These are phyloP conservation scores for Lasioglossum pauxillum DNA, from an alignment of 2,888 invertebrate genomes.

Conservation along the genomic window DNA sequence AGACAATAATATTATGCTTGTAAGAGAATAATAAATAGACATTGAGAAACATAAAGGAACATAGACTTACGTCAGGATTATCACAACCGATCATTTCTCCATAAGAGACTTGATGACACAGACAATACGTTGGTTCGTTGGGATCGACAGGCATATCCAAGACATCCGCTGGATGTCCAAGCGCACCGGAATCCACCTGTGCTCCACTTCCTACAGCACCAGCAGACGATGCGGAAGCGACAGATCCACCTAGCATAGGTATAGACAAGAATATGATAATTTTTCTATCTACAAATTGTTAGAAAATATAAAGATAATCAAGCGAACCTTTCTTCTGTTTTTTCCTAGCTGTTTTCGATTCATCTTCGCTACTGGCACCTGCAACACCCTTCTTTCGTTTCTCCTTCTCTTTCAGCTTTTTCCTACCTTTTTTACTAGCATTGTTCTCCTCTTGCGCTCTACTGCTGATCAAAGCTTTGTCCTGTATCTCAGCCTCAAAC, in stretches of 20 bases:
- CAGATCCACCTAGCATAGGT: constrained; percentile 72
- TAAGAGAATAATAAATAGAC: constrained; percentile 16
- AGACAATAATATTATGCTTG: constrained; percentile 46
- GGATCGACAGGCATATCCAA: constrained; percentile 97
- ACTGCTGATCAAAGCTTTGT: constrained; percentile 93
- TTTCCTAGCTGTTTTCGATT: constrained; percentile 85
- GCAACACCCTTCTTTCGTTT: constrained; percentile 86
- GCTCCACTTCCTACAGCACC: constrained; percentile 82
- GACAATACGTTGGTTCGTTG: constrained; percentile 99
- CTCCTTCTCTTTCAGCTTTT: constrained; percentile 89
- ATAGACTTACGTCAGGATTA: constrained; percentile 91
- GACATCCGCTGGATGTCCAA: constrained; percentile 95
- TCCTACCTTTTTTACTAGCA: constrained; percentile 90
- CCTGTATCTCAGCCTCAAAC: constrained; percentile 98
- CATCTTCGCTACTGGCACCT: constrained; percentile 82
- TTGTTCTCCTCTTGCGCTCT: constrained; percentile 88
- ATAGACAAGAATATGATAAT: background rate
- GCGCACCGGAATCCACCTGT: constrained; percentile 79
- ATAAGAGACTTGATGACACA: constrained; percentile 98
- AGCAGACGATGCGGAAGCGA: constrained; percentile 78
- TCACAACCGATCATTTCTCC: constrained; percentile 99
- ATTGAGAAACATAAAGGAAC: background rate
- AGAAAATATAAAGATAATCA: background rate
- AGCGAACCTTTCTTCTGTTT: constrained; percentile 86
- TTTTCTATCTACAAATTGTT: background rate